Evolutionary conservation across 2,797 vertebrate species (phyloP).

Genomic region (Falco naumanni): DNA sequence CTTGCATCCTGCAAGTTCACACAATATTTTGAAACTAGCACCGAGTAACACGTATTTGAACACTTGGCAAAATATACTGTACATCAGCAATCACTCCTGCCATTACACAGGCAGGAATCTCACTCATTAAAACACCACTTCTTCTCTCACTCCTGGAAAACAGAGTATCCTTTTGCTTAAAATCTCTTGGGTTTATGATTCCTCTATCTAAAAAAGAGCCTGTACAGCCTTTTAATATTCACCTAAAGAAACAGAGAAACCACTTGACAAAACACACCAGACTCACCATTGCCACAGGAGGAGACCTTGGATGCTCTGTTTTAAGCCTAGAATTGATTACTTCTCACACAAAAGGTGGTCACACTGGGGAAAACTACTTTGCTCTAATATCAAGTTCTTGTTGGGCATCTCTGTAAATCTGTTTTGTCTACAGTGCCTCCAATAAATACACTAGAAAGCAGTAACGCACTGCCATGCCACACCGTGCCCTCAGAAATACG

Average conservation of each 20-base stretch:
- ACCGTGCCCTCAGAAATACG: neutral
- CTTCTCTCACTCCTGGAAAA: neutral
- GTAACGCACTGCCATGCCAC: neutral
- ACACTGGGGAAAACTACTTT: neutral
- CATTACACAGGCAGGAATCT: neutral
- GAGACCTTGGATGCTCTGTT: neutral
- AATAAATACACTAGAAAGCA: constrained; percentile 23
- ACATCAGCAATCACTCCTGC: neutral
- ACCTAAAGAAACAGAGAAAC: neutral
- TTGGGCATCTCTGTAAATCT: neutral
- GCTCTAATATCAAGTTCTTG: neutral
- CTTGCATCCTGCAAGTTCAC: neutral
- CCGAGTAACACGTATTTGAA: neutral
- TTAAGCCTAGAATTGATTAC: neutral
- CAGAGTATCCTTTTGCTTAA: neutral
- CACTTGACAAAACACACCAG: neutral
- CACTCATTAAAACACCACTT: neutral
- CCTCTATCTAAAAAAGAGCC: neutral
- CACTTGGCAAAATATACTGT: neutral
- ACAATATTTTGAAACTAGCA: neutral
- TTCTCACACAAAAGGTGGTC: neutral
- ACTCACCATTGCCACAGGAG: neutral
- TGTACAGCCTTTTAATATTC: neutral
- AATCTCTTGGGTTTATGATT: neutral
- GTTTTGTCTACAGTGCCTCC: neutral